phyloP scores from a whole-genome alignment of 2,113 vertebrate species.

The Protobothrops flavoviridis region DNA sequence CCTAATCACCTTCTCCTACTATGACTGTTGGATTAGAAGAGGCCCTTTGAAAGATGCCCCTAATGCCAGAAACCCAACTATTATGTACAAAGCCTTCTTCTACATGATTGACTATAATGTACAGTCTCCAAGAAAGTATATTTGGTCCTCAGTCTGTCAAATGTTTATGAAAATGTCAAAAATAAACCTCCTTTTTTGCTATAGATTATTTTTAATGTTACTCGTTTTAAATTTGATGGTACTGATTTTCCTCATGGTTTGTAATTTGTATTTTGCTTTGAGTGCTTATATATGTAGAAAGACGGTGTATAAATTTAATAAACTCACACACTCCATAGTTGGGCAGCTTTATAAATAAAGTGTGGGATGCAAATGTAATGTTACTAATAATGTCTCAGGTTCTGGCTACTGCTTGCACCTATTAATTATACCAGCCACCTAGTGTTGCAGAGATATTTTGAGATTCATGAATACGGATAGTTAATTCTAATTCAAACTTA shows the following conservation, averaged over 20 bases:
- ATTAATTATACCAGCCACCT: background rate
- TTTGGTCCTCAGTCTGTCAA: background rate
- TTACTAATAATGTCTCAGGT: background rate
- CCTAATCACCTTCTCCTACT: background rate
- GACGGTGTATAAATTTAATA: background rate
- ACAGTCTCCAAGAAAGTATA: background rate
- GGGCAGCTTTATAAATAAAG: background rate
- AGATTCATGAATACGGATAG: background rate
- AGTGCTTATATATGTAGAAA: background rate
- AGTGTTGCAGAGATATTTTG: background rate
- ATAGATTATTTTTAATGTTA: background rate
- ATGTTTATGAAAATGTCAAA: background rate
- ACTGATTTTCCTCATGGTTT: background rate
- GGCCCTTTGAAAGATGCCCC: background rate
- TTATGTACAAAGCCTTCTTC: background rate
- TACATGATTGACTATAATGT: background rate
- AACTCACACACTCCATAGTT: background rate
- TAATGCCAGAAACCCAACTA: background rate
- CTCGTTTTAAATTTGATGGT: background rate
- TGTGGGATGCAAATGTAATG: background rate
- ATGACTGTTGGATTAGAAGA: background rate
- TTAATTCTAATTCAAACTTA: background rate
- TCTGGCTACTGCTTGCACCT: background rate
- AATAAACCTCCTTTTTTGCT: background rate
- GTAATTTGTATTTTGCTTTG: background rate